phyloP scores from a whole-genome alignment of 23 tunicate genomes.

The Diplosoma virens region DNA sequence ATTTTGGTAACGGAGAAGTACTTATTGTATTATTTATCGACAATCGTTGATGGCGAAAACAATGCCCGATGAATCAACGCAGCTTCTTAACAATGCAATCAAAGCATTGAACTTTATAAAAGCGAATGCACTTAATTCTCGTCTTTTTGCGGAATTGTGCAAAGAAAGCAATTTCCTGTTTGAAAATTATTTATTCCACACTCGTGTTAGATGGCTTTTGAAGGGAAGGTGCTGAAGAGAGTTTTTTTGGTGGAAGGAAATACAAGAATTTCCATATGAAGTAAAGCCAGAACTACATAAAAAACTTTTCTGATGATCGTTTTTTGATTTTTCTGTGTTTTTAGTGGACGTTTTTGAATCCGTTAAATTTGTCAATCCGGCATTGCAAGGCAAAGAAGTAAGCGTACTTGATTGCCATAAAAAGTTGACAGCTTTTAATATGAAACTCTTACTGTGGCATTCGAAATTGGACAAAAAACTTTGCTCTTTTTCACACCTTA shows the following conservation, averaged over 20 bases:
- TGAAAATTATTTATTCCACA: background rate
- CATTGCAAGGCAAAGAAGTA: background rate
- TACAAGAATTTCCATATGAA: background rate
- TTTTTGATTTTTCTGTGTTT: too few species aligned
- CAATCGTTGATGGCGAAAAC: constrained; percentile 25
- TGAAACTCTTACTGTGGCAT: constrained; percentile 13
- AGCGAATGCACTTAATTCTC: constrained; percentile 12
- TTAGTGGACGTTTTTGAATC: background rate
- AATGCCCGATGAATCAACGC: background rate
- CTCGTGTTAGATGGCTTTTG: background rate
- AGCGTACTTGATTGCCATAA: constrained; percentile 8
- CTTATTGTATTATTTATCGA: constrained; percentile 40
- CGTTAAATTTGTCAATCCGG: background rate
- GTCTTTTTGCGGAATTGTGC: background rate
- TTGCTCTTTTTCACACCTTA: background rate
- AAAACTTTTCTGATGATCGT: background rate
- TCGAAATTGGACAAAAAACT: constrained; percentile 24
- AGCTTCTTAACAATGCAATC: background rate
- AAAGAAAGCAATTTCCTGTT: background rate
- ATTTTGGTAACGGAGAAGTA: background rate
- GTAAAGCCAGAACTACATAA: background rate
- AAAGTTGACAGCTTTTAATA: too few species aligned
- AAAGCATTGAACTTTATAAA: constrained; percentile 27
- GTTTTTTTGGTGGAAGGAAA: background rate
- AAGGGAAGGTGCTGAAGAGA: background rate